Evolutionary conservation across 2,797 vertebrate species (phyloP).

Genomic region (Scyliorhinus canicula): DNA sequence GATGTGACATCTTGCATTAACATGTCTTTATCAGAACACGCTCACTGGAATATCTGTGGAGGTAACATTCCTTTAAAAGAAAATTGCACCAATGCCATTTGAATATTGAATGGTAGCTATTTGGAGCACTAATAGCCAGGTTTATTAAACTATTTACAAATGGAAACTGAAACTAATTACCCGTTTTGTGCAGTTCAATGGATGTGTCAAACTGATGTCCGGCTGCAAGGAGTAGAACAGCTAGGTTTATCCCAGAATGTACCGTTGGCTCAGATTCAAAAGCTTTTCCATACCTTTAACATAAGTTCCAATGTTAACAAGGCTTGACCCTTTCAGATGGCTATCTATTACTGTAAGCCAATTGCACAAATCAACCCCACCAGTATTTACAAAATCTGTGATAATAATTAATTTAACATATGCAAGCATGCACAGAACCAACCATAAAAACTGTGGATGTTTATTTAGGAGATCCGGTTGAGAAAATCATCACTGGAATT

Average conservation of each 20-base stretch:
- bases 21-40: background rate
- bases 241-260: slow-evolving; percentile 95
- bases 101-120: background rate
- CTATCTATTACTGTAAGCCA: background rate
- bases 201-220: slow-evolving; percentile 93
- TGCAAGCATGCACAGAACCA: background rate
- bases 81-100: background rate
- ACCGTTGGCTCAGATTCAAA: slow-evolving; percentile 96
- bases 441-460: background rate
- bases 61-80: background rate
- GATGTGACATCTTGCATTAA: background rate
- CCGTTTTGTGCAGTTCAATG: slow-evolving; percentile 96
- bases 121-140: background rate
- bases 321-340: background rate
- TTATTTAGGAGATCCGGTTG: background rate
- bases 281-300: slow-evolving; percentile 78
- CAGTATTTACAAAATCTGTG: background rate
- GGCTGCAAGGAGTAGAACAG: slow-evolving; percentile 85
- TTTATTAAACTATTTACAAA: background rate
- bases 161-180: slow-evolving; percentile 60
- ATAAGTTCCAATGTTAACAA: background rate
- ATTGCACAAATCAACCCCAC: background rate
- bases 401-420: background rate
- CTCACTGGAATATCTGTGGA: background rate
- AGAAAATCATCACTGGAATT: background rate